These are phyloP conservation scores for Cladopsammia gracilis DNA, from an alignment of 64 coral and sea anemone species.

Conservation along the genomic window DNA sequence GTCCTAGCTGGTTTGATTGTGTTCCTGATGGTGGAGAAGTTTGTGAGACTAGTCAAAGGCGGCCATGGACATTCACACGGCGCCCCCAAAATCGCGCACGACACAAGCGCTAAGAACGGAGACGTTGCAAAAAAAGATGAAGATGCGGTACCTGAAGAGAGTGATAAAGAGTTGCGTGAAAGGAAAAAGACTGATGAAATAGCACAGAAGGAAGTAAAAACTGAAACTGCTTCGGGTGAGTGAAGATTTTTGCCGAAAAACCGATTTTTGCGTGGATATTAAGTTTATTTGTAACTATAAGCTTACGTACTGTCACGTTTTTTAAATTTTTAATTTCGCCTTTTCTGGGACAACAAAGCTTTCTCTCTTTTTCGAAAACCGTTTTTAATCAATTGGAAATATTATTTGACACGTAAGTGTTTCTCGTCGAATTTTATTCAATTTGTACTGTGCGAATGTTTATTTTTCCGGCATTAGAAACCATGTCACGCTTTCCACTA, in stretches of 20 bases:
- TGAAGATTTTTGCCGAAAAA: not conserved
- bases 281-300: not conserved
- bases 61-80: constrained; percentile 88
- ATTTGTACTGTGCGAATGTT: constrained; percentile 35
- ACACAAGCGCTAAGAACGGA: constrained; percentile 37
- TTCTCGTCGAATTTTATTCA: constrained; percentile 14
- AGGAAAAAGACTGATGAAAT: constrained; percentile 82
- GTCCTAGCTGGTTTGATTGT: constrained; percentile 97
- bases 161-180: constrained; percentile 72
- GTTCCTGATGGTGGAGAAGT: constrained; percentile 98
- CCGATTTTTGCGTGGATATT: not conserved
- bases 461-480: not conserved
- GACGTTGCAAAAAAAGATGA: constrained; percentile 35
- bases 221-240: constrained; percentile 31
- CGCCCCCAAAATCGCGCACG: not conserved
- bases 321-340: constrained; percentile 39
- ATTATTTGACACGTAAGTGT: constrained; percentile 38
- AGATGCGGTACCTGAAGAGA: not conserved
- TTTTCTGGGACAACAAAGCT: not conserved
- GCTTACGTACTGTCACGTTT: not conserved
- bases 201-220: constrained; percentile 44
- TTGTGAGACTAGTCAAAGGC: constrained; percentile 94
- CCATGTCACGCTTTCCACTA: constrained; percentile 31
- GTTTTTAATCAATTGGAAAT: not conserved
- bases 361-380: not conserved